Evolutionary conservation across 2,888 invertebrate genomes (phyloP).

Genomic region (Endomychus coccineus): DNA sequence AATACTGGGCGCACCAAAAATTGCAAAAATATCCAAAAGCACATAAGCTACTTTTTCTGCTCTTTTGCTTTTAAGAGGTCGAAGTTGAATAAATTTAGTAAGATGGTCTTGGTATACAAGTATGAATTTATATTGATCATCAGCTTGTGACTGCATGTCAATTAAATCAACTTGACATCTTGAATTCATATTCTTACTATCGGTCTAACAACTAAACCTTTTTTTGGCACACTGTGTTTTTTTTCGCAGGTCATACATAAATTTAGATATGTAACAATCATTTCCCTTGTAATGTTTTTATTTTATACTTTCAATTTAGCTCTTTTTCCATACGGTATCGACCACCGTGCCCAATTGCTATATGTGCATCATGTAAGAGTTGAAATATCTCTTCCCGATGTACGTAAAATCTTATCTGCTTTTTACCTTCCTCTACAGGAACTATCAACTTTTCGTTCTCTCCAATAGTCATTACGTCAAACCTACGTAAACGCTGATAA

Average conservation of each 20-base stretch:
- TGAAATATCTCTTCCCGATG: conserved; percentile 13
- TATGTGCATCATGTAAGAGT: conserved; percentile 15
- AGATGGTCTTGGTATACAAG: conserved; percentile 36
- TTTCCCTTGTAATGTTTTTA: conserved; percentile 11
- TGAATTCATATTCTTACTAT: too few relatives aligned
- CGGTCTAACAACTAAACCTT: too few relatives aligned
- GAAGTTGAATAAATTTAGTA: conserved; percentile 36
- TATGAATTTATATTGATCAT: conserved; percentile 34
- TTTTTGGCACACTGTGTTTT: conserved; percentile 10
- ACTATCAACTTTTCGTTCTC: conserved; percentile 14
- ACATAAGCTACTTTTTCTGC: conserved; percentile 33
- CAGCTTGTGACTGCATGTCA: conserved; percentile 33
- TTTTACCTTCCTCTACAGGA: conserved; percentile 10
- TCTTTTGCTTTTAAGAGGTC: conserved; percentile 31
- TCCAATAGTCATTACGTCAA: conserved; percentile 15
- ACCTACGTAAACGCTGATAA: too few relatives aligned
- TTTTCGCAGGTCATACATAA: conserved; percentile 7
- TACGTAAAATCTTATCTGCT: conserved; percentile 13
- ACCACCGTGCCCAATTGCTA: conserved; percentile 9
- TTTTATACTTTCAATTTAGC: conserved; percentile 10
- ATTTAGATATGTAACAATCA: conserved; percentile 3
- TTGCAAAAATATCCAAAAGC: conserved; percentile 34
- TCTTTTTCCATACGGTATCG: conserved; percentile 13
- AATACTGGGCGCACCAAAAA: conserved; percentile 34
- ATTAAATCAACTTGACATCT: conserved; percentile 33